Percentiles rank a stretch among this genome's conserved stretches.
Conservation (phyloP, 2,113 vertebrate genomes). For the Sminthopsis crassicaudata region DNA sequence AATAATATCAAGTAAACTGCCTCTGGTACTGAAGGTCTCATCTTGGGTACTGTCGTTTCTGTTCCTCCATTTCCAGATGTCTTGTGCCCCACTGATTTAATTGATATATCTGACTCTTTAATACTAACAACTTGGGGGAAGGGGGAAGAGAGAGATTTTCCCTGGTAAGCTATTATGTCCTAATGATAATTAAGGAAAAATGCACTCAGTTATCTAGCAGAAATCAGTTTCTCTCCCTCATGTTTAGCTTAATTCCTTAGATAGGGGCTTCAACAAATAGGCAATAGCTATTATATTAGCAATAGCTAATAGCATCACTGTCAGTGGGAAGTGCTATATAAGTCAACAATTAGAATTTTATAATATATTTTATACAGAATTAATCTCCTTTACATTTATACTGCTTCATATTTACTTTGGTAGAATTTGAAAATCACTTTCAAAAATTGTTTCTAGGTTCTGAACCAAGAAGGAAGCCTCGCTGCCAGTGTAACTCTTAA, state of each 20-base stretch:
- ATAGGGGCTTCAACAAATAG: background rate
- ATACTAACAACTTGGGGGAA: background rate
- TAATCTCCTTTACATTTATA: background rate
- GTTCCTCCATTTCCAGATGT: background rate
- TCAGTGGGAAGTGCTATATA: background rate
- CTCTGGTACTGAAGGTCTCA: background rate
- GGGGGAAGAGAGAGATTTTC: background rate
- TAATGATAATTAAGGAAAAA: background rate
- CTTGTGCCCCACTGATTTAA: background rate
- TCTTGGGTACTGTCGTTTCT: background rate
- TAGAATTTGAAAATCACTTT: background rate
- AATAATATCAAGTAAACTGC: background rate
- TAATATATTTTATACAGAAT: background rate
- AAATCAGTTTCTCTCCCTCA: background rate
- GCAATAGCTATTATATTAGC: background rate
- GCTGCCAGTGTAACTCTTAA: background rate
- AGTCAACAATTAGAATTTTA: background rate
- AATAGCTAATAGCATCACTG: background rate
- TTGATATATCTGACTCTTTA: background rate
- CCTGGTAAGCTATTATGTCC: background rate
- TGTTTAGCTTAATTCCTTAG: background rate
- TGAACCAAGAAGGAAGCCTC: background rate
- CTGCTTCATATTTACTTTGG: constrained; percentile 1
- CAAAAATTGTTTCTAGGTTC: background rate
- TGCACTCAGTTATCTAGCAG: background rate